A percentile compares a stretch with the other conserved stretches of the same genome.
Conservation (phyloP, 1,140 invertebrate genomes). For the Leguminivora glycinivorella region DNA sequence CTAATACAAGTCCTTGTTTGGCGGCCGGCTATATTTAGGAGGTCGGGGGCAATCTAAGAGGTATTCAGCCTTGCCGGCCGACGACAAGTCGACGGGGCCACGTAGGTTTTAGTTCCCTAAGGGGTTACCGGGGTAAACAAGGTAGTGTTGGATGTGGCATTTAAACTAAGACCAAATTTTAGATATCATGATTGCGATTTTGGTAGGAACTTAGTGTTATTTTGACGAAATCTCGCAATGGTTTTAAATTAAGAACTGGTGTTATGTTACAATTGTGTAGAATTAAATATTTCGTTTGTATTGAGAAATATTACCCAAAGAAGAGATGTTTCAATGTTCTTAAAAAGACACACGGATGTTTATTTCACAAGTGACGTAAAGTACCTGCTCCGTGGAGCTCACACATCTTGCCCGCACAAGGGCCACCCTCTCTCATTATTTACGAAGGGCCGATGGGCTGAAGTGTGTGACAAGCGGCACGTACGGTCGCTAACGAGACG, state of each 20-base stretch:
- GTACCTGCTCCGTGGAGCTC: slow-evolving; percentile 38
- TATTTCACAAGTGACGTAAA: slow-evolving; percentile 10
- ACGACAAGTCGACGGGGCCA: slow-evolving; percentile 56
- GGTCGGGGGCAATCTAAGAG: slow-evolving; percentile 72
- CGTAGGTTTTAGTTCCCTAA: slow-evolving; percentile 63
- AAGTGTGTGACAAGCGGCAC: slow-evolving; percentile 75
- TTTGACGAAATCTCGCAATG: not conserved
- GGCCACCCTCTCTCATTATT: slow-evolving; percentile 74
- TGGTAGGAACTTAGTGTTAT: not conserved
- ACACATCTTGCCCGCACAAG: slow-evolving; percentile 40
- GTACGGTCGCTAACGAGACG: slow-evolving; percentile 75
- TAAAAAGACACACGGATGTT: not conserved
- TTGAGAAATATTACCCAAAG: not conserved
- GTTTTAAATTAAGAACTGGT: not conserved
- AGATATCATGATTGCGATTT: slow-evolving; percentile 37
- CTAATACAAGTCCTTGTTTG: slow-evolving; percentile 71
- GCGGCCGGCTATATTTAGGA: slow-evolving; percentile 68
- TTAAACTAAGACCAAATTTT: slow-evolving; percentile 25
- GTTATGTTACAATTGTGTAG: not conserved
- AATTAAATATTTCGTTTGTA: too few species aligned
- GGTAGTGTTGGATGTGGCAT: slow-evolving; percentile 34
- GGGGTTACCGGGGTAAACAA: slow-evolving; percentile 42
- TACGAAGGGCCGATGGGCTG: slow-evolving; percentile 75
- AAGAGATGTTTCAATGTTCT: not conserved
- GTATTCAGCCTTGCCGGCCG: slow-evolving; percentile 62